phyloP scores from a whole-genome alignment of 2,113 vertebrate species.

The Centropristis striata region DNA sequence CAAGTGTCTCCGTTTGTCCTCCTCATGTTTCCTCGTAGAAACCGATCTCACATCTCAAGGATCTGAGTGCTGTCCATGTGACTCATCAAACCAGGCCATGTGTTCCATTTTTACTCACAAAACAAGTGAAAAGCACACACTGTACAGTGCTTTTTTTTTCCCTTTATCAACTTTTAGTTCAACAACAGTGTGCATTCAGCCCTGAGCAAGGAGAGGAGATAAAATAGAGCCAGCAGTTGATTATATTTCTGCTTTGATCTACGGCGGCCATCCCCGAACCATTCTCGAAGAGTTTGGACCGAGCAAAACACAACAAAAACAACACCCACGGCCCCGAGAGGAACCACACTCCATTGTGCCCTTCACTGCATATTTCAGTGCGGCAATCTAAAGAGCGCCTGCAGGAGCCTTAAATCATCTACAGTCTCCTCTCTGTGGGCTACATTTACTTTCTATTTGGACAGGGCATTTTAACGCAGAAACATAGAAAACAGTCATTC shows the following conservation, averaged over 20 bases:
- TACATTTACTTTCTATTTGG: constrained; percentile 37
- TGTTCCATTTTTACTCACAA: constrained; percentile 45
- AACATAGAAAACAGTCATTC: constrained; percentile 8
- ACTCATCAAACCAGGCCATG: constrained; percentile 32
- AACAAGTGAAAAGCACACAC: constrained; percentile 42
- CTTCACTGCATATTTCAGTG: constrained; percentile 59
- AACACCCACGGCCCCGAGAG: constrained; percentile 55
- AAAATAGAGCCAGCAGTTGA: constrained; percentile 67
- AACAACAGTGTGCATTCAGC: constrained; percentile 58
- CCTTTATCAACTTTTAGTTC: constrained; percentile 51
- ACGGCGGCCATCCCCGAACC: constrained; percentile 55
- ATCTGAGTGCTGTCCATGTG: constrained; percentile 8
- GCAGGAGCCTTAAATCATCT: constrained; percentile 48
- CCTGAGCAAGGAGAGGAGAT: constrained; percentile 62
- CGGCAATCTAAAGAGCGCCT: constrained; percentile 47
- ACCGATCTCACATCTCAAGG: constrained; percentile 2
- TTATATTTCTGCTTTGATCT: constrained; percentile 77
- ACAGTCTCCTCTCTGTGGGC: neutral
- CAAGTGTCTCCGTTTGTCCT: neutral
- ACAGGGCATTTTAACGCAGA: constrained; percentile 23
- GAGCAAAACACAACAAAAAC: constrained; percentile 67
- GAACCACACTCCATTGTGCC: constrained; percentile 48
- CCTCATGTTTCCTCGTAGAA: neutral
- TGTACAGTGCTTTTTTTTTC: constrained; percentile 28
- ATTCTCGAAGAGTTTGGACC: constrained; percentile 60